Evolutionary conservation across 2,888 invertebrate species (phyloP).

Genomic region (Pseudococcus longispinus): DNA sequence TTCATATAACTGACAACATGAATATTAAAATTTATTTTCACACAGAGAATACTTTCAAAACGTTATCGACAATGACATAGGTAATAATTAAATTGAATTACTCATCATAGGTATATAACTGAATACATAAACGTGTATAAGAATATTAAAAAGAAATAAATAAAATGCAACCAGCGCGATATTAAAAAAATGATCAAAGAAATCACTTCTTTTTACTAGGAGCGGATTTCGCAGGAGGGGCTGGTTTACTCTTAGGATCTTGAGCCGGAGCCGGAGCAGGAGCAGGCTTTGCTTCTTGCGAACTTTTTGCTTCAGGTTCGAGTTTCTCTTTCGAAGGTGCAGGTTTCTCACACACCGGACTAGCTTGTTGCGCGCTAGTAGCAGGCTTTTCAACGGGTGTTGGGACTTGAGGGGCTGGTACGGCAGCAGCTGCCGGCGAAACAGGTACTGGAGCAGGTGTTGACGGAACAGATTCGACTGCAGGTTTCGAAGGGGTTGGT

Average conservation of each 20-base stretch:
- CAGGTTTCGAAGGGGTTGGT: slow-evolving; percentile 50
- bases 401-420: slow-evolving; percentile 55
- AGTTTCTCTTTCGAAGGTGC: not conserved
- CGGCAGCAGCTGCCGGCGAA: slow-evolving; percentile 57
- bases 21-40: slow-evolving; percentile 40
- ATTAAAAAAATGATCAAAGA: not conserved
- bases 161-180: slow-evolving; percentile 11
- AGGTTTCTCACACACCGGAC: slow-evolving; percentile 54
- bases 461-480: slow-evolving; percentile 41
- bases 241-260: not conserved
- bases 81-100: slow-evolving; percentile 19
- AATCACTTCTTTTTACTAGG: not conserved
- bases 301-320: not conserved
- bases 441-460: slow-evolving; percentile 57
- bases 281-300: not conserved
- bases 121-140: slow-evolving; percentile 32
- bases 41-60: slow-evolving; percentile 19
- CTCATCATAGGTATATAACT: not conserved
- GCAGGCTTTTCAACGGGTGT: slow-evolving; percentile 57
- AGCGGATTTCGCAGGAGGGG: not conserved
- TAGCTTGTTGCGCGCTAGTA: slow-evolving; percentile 57
- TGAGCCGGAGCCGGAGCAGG: not conserved
- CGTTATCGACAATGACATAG: not conserved
- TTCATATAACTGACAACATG: not conserved
- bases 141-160: slow-evolving; percentile 31